Percentiles rank a stretch among this genome's conserved stretches.
These are phyloP conservation scores for Tapirus indicus DNA, from an alignment of 2,797 vertebrate species.

Conservation along the genomic window DNA sequence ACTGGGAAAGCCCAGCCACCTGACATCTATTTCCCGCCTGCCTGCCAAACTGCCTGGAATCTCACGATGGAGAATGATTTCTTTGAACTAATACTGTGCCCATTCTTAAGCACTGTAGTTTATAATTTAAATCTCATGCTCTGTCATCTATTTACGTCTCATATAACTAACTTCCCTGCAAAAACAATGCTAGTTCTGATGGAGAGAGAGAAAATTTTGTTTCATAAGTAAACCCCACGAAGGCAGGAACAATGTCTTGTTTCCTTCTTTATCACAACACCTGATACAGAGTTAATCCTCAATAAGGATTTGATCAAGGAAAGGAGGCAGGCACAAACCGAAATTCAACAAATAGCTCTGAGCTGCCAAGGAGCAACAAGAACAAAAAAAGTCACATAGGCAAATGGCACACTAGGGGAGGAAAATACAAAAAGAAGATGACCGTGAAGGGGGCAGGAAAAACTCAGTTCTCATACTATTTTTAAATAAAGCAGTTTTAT, in stretches of 20 bases:
- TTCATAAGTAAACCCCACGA: background rate
- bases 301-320: background rate
- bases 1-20: background rate
- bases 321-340: background rate
- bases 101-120: background rate
- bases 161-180: background rate
- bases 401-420: background rate
- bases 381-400: background rate
- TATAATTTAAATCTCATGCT: background rate
- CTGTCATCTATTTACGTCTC: background rate
- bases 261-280: background rate
- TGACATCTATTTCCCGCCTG: background rate
- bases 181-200: background rate
- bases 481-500: conserved; percentile 24
- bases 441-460: background rate
- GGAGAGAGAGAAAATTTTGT: background rate
- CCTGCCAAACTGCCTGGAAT: background rate
- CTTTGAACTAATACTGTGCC: background rate
- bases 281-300: background rate
- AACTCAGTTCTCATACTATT: background rate
- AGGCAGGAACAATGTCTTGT: background rate
- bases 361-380: background rate
- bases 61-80: background rate
- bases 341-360: background rate
- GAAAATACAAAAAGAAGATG: background rate